Evolutionary conservation across 1,140 invertebrate genomes (phyloP).

Genomic region (Drosophila chauvacae): DNA sequence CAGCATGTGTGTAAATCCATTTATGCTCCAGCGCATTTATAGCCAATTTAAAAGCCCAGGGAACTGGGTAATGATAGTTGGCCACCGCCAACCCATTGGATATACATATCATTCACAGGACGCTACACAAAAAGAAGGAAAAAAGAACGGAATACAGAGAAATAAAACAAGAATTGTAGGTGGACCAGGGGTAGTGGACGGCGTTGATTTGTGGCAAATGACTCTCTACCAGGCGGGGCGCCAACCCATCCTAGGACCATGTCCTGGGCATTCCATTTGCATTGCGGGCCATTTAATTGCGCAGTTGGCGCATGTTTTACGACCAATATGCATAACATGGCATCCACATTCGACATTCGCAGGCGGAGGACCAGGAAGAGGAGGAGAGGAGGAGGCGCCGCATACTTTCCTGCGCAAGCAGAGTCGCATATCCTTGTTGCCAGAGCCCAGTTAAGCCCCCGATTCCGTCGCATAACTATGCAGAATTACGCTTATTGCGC

Average conservation of each 20-base stretch:
- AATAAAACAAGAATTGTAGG: background rate
- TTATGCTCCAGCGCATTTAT: slow-evolving; percentile 78
- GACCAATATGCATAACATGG: slow-evolving; percentile 53
- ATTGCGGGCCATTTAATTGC: slow-evolving; percentile 73
- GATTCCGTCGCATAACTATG: slow-evolving; percentile 46
- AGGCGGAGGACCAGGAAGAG: too few species aligned
- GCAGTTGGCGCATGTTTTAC: slow-evolving; percentile 75
- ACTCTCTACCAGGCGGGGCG: slow-evolving; percentile 1
- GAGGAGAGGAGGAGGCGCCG: background rate
- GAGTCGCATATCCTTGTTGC: slow-evolving; percentile 31
- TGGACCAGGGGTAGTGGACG: slow-evolving; percentile 6
- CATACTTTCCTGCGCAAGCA: slow-evolving; percentile 54
- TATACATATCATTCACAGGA: slow-evolving; percentile 40
- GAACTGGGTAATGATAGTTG: slow-evolving; percentile 43
- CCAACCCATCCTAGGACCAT: slow-evolving; percentile 4
- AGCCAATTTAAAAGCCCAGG: slow-evolving; percentile 73
- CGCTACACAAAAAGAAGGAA: slow-evolving; percentile 20
- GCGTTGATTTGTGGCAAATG: slow-evolving; percentile 58
- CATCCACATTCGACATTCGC: slow-evolving; percentile 44
- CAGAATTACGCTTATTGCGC: slow-evolving; percentile 62
- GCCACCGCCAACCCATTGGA: slow-evolving; percentile 16
- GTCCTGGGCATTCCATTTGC: slow-evolving; percentile 54
- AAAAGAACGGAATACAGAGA: too few species aligned
- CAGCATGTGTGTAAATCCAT: slow-evolving; percentile 78
- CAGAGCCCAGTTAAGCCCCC: slow-evolving; percentile 1